These are phyloP conservation scores for Sminthurinus aureus DNA, from an alignment of 2,888 invertebrate species.

Conservation along the genomic window DNA sequence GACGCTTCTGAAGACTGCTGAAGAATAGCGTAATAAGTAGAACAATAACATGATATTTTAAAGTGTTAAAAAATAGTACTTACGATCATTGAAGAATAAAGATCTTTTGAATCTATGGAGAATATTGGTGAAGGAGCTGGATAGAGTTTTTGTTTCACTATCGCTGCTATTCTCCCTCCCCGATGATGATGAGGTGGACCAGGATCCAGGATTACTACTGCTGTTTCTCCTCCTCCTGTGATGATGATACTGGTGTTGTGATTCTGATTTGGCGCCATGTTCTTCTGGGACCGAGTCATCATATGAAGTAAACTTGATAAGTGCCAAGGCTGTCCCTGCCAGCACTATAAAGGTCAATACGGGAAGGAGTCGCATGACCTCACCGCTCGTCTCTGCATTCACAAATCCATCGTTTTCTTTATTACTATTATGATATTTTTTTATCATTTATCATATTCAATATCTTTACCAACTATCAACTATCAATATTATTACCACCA, in stretches of 20 bases:
- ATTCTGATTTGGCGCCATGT: neutral
- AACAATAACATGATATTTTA: too few species aligned
- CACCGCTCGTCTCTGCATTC: slow-evolving; percentile 53
- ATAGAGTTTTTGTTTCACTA: slow-evolving; percentile 15
- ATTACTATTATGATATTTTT: too few species aligned
- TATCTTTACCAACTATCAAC: too few species aligned
- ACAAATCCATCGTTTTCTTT: too few species aligned
- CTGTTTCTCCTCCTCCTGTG: slow-evolving; percentile 24
- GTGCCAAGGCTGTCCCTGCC: slow-evolving; percentile 58
- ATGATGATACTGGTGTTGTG: neutral
- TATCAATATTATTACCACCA: too few species aligned
- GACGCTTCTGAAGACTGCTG: too few species aligned
- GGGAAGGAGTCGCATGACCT: slow-evolving; percentile 60
- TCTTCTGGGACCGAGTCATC: slow-evolving; percentile 42
- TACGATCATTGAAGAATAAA: slow-evolving; percentile 47
- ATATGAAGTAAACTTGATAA: slow-evolving; percentile 56
- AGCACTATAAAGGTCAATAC: slow-evolving; percentile 58
- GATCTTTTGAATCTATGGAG: slow-evolving; percentile 56
- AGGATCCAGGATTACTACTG: neutral
- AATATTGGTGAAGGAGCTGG: slow-evolving; percentile 38
- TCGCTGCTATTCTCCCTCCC: neutral
- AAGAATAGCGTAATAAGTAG: too few species aligned
- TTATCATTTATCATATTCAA: too few species aligned
- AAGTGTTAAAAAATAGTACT: slow-evolving; percentile 2
- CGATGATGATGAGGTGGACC: neutral